Conservation (phyloP, 2,113 vertebrate genomes). For the Corythornis madagascariensis region DNA sequence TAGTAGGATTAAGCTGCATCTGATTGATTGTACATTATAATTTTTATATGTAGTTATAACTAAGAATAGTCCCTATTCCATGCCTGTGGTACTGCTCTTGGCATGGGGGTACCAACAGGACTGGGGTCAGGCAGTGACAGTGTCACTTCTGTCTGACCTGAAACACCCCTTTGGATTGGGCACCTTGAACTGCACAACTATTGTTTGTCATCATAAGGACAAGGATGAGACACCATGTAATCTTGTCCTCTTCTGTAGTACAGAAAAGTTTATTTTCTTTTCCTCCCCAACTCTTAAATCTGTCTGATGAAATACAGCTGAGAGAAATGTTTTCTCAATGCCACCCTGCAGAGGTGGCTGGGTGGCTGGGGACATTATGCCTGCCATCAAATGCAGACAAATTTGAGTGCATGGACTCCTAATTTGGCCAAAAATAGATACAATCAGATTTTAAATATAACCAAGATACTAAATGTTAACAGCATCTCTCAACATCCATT, state of each 20-base stretch:
- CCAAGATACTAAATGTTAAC: not conserved
- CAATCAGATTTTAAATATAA: not conserved
- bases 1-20: not conserved
- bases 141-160: not conserved
- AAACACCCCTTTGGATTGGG: not conserved
- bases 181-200: not conserved
- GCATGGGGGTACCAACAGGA: not conserved
- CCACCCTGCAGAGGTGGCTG: not conserved
- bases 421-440: not conserved
- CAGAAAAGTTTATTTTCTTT: not conserved
- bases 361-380: not conserved
- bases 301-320: not conserved
- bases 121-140: not conserved
- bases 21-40: accelerated
- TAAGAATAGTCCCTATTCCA: not conserved
- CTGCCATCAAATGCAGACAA: not conserved
- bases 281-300: not conserved
- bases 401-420: not conserved
- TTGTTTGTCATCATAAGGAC: not conserved
- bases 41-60: not conserved
- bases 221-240: accelerated
- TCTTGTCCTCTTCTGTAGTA: not conserved
- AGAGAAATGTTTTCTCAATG: not conserved
- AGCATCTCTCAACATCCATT: not conserved
- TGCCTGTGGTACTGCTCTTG: no score